Percentiles rank a stretch among this genome's conserved stretches.
Evolutionary conservation across 1,140 invertebrate species (phyloP).

Genomic region (Ectropis grisescens): DNA sequence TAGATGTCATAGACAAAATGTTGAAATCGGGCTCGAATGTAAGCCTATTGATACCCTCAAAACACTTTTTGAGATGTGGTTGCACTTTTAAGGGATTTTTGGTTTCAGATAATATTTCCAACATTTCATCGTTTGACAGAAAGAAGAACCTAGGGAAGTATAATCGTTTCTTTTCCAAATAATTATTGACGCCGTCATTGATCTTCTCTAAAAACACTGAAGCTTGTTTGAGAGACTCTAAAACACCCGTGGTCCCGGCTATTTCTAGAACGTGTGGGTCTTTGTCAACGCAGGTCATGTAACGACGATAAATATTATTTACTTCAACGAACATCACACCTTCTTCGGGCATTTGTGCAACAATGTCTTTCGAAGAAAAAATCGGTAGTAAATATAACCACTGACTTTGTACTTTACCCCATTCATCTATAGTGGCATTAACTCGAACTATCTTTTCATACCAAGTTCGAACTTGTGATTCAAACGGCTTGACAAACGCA

Average conservation of each 20-base stretch:
- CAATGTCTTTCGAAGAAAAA: conserved; percentile 94
- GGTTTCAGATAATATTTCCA: conserved; percentile 94
- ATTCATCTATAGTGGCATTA: conserved; percentile 87
- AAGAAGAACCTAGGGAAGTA: conserved; percentile 96
- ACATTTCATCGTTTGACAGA: conserved; percentile 94
- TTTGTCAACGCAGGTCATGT: conserved; percentile 81
- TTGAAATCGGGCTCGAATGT: conserved; percentile 84
- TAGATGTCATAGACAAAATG: conserved; percentile 88
- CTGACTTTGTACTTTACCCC: conserved; percentile 89
- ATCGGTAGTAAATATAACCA: conserved; percentile 95
- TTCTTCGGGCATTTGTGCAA: conserved; percentile 94
- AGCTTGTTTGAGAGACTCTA: conserved; percentile 82
- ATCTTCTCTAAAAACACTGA: conserved; percentile 84
- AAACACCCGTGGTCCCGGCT: conserved; percentile 78
- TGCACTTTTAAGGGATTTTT: conserved; percentile 91
- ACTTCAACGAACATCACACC: conserved; percentile 83
- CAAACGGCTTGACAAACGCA: conserved; percentile 92
- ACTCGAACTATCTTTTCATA: conserved; percentile 84
- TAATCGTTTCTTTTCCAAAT: conserved; percentile 92
- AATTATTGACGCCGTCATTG: conserved; percentile 89
- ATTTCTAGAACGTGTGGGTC: conserved; percentile 83
- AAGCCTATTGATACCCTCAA: conserved; percentile 82
- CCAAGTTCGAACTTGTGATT: conserved; percentile 84
- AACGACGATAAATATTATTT: conserved; percentile 81
- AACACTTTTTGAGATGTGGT: conserved; percentile 93